A percentile compares a stretch with the other conserved stretches of the same genome.
These are phyloP conservation scores for Kryptolebias marmoratus DNA, from an alignment of 2,113 vertebrate genomes.

Conservation along the genomic window DNA sequence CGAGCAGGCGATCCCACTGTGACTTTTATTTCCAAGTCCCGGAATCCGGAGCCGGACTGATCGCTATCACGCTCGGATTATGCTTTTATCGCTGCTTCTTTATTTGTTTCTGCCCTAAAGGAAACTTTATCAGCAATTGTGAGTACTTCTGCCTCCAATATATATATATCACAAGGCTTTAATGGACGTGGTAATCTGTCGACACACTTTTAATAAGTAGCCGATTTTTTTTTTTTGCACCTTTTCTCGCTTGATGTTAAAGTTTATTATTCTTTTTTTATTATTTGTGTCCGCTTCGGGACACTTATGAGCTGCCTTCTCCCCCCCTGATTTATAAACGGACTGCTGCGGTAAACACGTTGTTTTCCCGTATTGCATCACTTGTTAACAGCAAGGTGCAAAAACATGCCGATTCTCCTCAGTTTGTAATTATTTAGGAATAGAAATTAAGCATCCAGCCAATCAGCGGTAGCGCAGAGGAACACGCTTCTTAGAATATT, in stretches of 20 bases:
- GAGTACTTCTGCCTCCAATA: slow-evolving; percentile 62
- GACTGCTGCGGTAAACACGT: slow-evolving; percentile 47
- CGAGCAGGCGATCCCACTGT: slow-evolving; percentile 80
- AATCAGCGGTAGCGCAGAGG: slow-evolving; percentile 61
- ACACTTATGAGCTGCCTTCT: slow-evolving; percentile 9
- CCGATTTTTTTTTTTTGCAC: not conserved
- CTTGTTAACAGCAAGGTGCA: slow-evolving; percentile 27
- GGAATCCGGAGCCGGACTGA: slow-evolving; percentile 74
- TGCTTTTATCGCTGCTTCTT: slow-evolving; percentile 55
- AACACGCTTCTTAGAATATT: slow-evolving; percentile 53
- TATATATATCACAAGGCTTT: not conserved
- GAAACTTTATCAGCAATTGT: slow-evolving; percentile 79
- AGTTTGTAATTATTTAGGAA: slow-evolving; percentile 25
- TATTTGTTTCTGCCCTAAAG: slow-evolving; percentile 51
- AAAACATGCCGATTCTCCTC: not conserved
- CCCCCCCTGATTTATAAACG: slow-evolving; percentile 46
- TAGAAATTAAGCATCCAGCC: slow-evolving; percentile 36
- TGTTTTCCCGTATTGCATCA: slow-evolving; percentile 2
- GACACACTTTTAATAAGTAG: not conserved
- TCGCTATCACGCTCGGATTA: slow-evolving; percentile 75
- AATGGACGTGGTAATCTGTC: slow-evolving; percentile 1
- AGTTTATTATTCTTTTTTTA: not conserved
- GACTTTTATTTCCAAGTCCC: slow-evolving; percentile 83
- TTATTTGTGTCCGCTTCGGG: slow-evolving; percentile 18
- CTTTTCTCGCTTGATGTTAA: not conserved